phyloP scores from a whole-genome alignment of 2,888 invertebrate genomes.

The Platycnemis pennipes region DNA sequence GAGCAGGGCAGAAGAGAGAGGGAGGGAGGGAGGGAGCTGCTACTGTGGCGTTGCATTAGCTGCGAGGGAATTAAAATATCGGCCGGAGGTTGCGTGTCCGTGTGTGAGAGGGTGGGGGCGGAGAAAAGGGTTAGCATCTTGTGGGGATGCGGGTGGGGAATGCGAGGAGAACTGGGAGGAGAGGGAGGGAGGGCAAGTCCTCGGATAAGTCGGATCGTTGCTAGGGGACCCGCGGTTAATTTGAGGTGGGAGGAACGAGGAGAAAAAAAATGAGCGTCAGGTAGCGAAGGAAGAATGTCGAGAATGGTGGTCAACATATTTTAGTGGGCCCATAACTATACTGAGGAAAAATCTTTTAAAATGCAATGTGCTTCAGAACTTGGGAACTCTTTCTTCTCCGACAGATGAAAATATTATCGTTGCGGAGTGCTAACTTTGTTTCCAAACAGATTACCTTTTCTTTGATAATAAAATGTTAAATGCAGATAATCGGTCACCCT shows the following conservation, averaged over 20 bases:
- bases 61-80: conserved; percentile 62
- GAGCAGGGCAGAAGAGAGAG: neutral
- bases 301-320: conserved; percentile 33
- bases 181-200: neutral
- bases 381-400: neutral
- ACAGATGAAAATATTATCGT: neutral
- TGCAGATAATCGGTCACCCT: neutral
- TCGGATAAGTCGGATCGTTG: neutral
- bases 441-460: neutral
- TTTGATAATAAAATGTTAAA: neutral
- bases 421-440: neutral
- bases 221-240: conserved; percentile 43
- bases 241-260: conserved; percentile 51
- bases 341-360: neutral
- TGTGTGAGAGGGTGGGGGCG: neutral
- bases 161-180: neutral
- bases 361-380: neutral
- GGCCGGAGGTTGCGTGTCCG: conserved; percentile 29
- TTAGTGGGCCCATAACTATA: neutral
- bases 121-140: neutral
- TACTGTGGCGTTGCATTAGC: conserved; percentile 63
- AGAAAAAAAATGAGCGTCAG: neutral
- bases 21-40: neutral
- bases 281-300: neutral
- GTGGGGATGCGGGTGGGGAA: neutral